Conservation (phyloP, 1,140 invertebrate species). For the Ruditapes philippinarum region DNA sequence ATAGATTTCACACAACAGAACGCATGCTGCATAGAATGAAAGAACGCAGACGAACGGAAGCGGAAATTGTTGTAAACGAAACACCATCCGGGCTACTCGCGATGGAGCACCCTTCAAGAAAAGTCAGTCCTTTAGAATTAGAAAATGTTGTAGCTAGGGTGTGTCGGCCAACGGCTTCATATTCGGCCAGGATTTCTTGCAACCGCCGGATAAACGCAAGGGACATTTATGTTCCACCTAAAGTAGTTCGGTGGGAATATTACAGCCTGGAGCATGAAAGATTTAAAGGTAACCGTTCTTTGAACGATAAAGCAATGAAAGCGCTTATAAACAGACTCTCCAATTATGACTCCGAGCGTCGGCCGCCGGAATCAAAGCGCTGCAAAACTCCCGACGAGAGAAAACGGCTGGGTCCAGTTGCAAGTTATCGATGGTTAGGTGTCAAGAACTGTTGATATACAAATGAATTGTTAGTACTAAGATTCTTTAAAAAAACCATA, state of each 20-base stretch:
- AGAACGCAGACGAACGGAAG: conserved; percentile 59
- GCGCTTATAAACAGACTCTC: conserved; percentile 30
- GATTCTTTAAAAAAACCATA: no score
- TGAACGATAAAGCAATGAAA: conserved; percentile 17
- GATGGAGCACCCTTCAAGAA: conserved; percentile 32
- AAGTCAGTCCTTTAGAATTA: conserved; percentile 38
- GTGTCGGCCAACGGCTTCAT: conserved; percentile 49
- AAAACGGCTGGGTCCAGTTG: conserved; percentile 7
- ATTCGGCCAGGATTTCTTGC: conserved; percentile 30
- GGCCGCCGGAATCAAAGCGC: conserved; percentile 43
- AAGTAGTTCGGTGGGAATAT: conserved; percentile 32
- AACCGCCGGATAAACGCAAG: conserved; percentile 48
- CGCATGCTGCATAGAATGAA: conserved; percentile 22
- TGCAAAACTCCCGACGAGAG: conserved; percentile 5
- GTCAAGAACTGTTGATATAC: conserved; percentile 45
- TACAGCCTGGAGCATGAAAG: conserved; percentile 14
- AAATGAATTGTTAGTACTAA: no score
- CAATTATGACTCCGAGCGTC: conserved; percentile 13
- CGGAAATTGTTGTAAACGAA: conserved; percentile 46
- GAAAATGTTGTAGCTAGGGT: conserved; percentile 49
- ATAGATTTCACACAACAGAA: conserved; percentile 55
- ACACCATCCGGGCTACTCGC: conserved; percentile 45
- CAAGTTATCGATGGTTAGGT: conserved; percentile 52
- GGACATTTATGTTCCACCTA: conserved; percentile 59
- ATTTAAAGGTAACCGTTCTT: conserved; percentile 26